Base-by-base conservation (phyloP, 2,797 vertebrate genomes). In the Sebastes diploproa region DNA sequence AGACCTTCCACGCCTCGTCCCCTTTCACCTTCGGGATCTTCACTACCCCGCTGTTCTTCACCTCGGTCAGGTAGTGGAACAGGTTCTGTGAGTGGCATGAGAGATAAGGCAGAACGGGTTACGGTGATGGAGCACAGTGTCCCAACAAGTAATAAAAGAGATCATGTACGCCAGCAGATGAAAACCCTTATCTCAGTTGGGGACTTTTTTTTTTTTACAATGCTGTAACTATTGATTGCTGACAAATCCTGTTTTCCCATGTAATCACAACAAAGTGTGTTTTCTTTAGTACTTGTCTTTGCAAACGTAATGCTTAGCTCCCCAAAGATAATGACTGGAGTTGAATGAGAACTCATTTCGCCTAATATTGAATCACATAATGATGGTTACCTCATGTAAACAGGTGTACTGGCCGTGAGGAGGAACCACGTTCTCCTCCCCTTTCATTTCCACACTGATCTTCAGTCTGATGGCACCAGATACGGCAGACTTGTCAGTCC, bases 1-100 rank as follows among this genome's bases (percentile, higher is more conserved):
- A 99, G 81, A 99, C 98, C 92, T 99, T 99, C 98, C 98, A 99
- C 61, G 98, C 98, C 80, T 99, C 98, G 13, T 99, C 98, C 2
- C 98, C 98, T 93, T 95, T 98, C 89, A 98, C 97, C 84, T 97
- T 95, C 0, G 98, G 98, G 86, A 99, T 98, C 92, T 97, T 98
- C 92, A 99, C 98, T 7, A 91, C 95, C 5, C 98, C 98, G 1
- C 85, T 93, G 79, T 92, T 97, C 92, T 97, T 98, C 76, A 97
- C 95, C 93, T 99, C 98, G 0, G 98, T 99, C 95, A 99, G 92
- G 92, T 95, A 97, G 93, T 98, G 98, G 94, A 99, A 99, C 60
- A 99, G 95, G 93, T 97, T 99, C 98, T 99, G 92, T 71, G 93
- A 76, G 80, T 59, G 78, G 68, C 23, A 68, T 8, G 14, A 86